These are phyloP conservation scores for Tineola bisselliella DNA, from an alignment of 2,888 invertebrate genomes.

Conservation along the genomic window DNA sequence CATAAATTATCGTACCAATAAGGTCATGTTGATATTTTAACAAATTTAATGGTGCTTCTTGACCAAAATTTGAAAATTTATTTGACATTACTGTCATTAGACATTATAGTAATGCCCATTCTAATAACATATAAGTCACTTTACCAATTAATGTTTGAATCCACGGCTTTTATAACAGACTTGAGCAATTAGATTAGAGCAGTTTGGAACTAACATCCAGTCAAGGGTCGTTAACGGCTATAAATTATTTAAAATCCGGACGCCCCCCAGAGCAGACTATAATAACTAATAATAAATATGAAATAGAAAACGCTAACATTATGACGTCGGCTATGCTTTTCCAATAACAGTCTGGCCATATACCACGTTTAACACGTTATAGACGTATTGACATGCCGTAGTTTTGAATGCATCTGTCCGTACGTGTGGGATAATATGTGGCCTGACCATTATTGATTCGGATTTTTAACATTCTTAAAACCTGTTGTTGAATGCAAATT, in stretches of 20 bases:
- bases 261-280: not conserved
- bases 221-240: not conserved
- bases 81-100: not conserved
- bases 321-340: not conserved
- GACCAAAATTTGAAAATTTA: not conserved
- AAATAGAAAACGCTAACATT: conserved; percentile 6
- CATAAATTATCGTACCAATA: not conserved
- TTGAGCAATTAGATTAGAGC: not conserved
- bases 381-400: too few relatives aligned
- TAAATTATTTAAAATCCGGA: not conserved
- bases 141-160: not conserved
- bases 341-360: not conserved
- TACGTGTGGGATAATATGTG: too few relatives aligned
- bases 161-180: not conserved
- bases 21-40: not conserved
- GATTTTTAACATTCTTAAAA: conserved; percentile 19
- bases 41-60: not conserved
- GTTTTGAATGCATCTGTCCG: too few relatives aligned
- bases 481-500: conserved; percentile 27
- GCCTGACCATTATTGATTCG: not conserved
- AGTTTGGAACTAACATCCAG: not conserved
- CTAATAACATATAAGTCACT: not conserved
- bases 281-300: not conserved
- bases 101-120: not conserved
- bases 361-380: too few relatives aligned